Base-by-base conservation (phyloP, 2,888 invertebrate genomes). In the Petrolisthes cinctipes region DNA sequence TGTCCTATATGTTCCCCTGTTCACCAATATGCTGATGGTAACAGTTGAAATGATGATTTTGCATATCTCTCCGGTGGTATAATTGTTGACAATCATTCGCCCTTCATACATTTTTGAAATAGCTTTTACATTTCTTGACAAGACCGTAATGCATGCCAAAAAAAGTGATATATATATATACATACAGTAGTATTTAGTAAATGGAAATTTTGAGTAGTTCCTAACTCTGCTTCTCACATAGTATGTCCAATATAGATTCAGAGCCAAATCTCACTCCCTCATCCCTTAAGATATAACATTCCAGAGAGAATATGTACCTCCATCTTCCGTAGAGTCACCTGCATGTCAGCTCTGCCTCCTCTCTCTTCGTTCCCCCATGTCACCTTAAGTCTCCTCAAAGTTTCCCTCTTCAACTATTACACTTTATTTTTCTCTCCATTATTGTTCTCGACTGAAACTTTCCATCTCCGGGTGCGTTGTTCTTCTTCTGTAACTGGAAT, bases 31-130 rank as follows among this genome's bases (percentile, higher is more conserved):
- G 83, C 83, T 87, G 87, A 87, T 87, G 87, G 87, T 87, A 87
- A 87, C 87, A 84, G 83, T 87, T 87, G 87, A 87, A 87, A 84
- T 87, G 87, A 87, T 87, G 83, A 87, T 87, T 83, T 87, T 81
- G 80, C 81, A 87, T 87, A 87, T 87, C 79, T 80, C 73, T 87
- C 83, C 83, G 87, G 84, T 87, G 87, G 84, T 83, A 81, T 78
- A 81, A 76, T 61, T 86, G 82, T 87, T 81, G 68, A 80, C 73
- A 81, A 73, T 83, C 83, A 87, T 87, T 83, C 84, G 87, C 83
- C 87, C 84, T 87, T 87, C 87, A 87, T 87, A 87, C 87, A 87
- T 87, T 87, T 87, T 87, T 86, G 76, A 86, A 80, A 84, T 87
- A 87, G 87, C 71, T 78, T 86, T 83, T 51, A 87, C 83, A 83